These are phyloP conservation scores for Papilio aristodemus DNA, from an alignment of 1,140 invertebrate species.

Conservation along the genomic window DNA sequence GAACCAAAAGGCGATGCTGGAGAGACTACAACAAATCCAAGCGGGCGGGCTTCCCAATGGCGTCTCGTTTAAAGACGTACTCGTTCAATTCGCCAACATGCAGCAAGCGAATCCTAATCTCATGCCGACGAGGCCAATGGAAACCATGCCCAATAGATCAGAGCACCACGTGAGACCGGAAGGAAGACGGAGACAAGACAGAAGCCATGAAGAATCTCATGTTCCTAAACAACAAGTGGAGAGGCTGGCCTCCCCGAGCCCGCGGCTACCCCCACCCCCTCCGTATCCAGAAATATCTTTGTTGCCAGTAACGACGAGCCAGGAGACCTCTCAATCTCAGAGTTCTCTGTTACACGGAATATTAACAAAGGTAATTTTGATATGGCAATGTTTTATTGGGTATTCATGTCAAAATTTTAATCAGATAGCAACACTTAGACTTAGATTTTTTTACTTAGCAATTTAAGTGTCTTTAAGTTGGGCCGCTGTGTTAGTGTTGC, in stretches of 20 bases:
- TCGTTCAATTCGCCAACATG: conserved; percentile 88
- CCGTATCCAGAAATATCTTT: conserved; percentile 89
- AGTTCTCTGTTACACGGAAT: conserved; percentile 88
- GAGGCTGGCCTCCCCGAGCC: conserved; percentile 59
- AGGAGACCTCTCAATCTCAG: conserved; percentile 63
- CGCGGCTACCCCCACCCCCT: conserved; percentile 81
- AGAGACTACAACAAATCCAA: conserved; percentile 70
- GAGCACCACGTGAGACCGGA: conserved; percentile 63
- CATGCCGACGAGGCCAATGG: conserved; percentile 55
- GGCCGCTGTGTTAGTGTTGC: background rate
- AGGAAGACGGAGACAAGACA: conserved; percentile 48
- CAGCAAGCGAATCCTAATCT: conserved; percentile 59
- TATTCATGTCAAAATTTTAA: conserved; percentile 3
- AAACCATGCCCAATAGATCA: conserved; percentile 52
- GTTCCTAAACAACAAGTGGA: conserved; percentile 54
- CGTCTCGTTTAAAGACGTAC: conserved; percentile 87
- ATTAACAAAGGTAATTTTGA: conserved; percentile 83
- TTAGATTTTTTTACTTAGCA: conserved; percentile 20
- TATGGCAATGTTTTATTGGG: background rate
- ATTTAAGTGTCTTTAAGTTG: conserved; percentile 26
- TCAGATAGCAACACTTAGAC: conserved; percentile 22
- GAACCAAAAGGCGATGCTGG: conserved; percentile 75
- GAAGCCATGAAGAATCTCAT: conserved; percentile 55
- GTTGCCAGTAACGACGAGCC: conserved; percentile 83
- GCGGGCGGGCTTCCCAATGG: conserved; percentile 66